Percentiles rank a stretch among this genome's conserved stretches.
These are phyloP conservation scores for Euwallacea fornicatus DNA, from an alignment of 1,140 invertebrate species.

Conservation along the genomic window DNA sequence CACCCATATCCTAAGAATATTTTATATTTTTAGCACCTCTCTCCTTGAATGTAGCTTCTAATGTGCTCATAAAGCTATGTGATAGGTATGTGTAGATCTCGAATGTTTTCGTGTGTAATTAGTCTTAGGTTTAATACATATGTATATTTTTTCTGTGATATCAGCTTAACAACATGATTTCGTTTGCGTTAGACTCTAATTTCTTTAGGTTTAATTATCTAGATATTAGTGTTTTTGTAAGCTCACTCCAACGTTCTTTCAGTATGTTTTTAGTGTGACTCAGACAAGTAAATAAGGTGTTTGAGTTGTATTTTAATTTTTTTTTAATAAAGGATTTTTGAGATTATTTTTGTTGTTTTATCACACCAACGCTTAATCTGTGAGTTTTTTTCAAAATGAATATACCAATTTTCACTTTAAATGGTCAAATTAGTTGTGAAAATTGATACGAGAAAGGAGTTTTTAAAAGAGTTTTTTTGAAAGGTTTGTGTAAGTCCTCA, in stretches of 20 bases:
- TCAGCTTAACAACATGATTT: slow-evolving; percentile 49
- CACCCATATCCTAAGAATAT: too few species aligned
- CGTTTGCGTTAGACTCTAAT: slow-evolving; percentile 29
- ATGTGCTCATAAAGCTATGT: slow-evolving; percentile 46
- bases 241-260: slow-evolving; percentile 18
- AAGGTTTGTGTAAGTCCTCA: too few species aligned
- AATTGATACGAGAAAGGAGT: too few species aligned
- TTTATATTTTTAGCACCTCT: slow-evolving; percentile 33
- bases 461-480: too few species aligned
- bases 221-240: slow-evolving; percentile 3
- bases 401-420: too few species aligned
- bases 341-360: too few species aligned
- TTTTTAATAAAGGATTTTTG: too few species aligned
- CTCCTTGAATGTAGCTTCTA: slow-evolving; percentile 38
- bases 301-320: too few species aligned
- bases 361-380: too few species aligned
- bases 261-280: slow-evolving; percentile 8
- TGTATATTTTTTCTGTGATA: slow-evolving; percentile 45
- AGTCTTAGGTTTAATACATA: slow-evolving; percentile 31
- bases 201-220: slow-evolving; percentile 5
- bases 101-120: slow-evolving; percentile 27
- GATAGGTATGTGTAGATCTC: slow-evolving; percentile 38
- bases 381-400: too few species aligned
- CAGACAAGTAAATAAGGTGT: too few species aligned
- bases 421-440: too few species aligned